phyloP scores from a whole-genome alignment of 2,113 vertebrate species.

The Centropristis striata region DNA sequence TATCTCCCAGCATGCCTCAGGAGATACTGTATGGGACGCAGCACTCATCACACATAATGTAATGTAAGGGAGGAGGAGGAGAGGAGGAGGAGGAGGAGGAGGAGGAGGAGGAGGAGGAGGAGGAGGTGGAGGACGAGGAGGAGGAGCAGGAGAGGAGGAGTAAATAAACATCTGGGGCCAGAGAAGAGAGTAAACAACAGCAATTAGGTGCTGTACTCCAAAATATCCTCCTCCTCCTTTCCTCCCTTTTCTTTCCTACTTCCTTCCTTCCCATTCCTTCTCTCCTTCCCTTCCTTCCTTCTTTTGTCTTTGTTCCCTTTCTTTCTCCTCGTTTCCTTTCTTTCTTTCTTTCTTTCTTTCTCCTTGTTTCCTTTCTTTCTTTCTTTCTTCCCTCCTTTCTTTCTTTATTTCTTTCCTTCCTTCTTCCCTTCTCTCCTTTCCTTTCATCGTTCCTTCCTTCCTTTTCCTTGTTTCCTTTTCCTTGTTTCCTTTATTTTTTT shows the following conservation, averaged over 20 bases:
- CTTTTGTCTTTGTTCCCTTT: too few species aligned
- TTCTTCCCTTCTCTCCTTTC: too few species aligned
- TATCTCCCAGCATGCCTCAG: slow-evolving; percentile 73
- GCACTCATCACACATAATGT: slow-evolving; percentile 67
- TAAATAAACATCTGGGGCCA: slow-evolving; percentile 48
- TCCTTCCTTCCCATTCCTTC: slow-evolving; percentile 60
- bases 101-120: slow-evolving; percentile 8
- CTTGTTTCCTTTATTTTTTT: too few species aligned
- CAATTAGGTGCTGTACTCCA: slow-evolving; percentile 49
- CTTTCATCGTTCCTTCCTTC: too few species aligned
- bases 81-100: too few species aligned
- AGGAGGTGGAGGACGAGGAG: neutral
- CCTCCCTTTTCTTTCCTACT: slow-evolving; percentile 18
- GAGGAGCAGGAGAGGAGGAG: neutral
- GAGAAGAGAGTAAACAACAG: slow-evolving; percentile 42
- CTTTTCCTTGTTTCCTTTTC: too few species aligned
- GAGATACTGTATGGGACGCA: slow-evolving; percentile 68
- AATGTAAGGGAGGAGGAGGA: neutral
- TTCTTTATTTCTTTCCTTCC: too few species aligned
- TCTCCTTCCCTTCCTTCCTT: slow-evolving; percentile 79
- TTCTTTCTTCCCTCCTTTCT: too few species aligned
- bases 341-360: too few species aligned
- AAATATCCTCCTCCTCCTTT: slow-evolving; percentile 1
- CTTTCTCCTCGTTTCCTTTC: too few species aligned
- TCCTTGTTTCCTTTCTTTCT: too few species aligned